These are phyloP conservation scores for Sphaerophoria taeniata DNA, from an alignment of 2,888 invertebrate genomes.

Conservation along the genomic window DNA sequence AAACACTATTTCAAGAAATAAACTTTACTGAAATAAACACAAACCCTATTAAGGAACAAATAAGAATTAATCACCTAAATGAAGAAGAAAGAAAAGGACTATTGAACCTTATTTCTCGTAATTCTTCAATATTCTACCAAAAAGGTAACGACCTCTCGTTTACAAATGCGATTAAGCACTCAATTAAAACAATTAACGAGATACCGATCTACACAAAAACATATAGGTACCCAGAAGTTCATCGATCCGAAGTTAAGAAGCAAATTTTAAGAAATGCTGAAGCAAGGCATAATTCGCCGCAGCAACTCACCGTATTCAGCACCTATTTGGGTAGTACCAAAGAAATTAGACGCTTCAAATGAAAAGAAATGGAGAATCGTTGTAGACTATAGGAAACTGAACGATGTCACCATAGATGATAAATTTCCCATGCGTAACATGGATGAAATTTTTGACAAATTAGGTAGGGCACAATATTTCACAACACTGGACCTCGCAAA, in stretches of 20 bases:
- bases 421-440: slow-evolving; percentile 67
- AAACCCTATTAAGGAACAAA: slow-evolving; percentile 2
- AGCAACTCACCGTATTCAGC: slow-evolving; percentile 67
- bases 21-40: neutral
- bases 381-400: neutral
- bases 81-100: neutral
- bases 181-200: slow-evolving; percentile 47
- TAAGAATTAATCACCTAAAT: slow-evolving; percentile 10
- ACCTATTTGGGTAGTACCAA: slow-evolving; percentile 73
- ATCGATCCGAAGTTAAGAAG: slow-evolving; percentile 31
- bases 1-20: slow-evolving; percentile 28
- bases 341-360: slow-evolving; percentile 59
- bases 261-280: slow-evolving; percentile 49
- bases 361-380: slow-evolving; percentile 56
- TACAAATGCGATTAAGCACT: slow-evolving; percentile 57
- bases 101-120: neutral
- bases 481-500: slow-evolving; percentile 56
- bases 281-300: slow-evolving; percentile 36
- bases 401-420: slow-evolving; percentile 59
- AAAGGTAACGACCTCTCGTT: slow-evolving; percentile 44
- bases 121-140: neutral
- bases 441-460: slow-evolving; percentile 54
- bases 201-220: too few species aligned
- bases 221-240: slow-evolving; percentile 62
- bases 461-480: slow-evolving; percentile 53